These are phyloP conservation scores for Halictus quadricinctus DNA, from an alignment of 2,888 invertebrate species.

Conservation along the genomic window DNA sequence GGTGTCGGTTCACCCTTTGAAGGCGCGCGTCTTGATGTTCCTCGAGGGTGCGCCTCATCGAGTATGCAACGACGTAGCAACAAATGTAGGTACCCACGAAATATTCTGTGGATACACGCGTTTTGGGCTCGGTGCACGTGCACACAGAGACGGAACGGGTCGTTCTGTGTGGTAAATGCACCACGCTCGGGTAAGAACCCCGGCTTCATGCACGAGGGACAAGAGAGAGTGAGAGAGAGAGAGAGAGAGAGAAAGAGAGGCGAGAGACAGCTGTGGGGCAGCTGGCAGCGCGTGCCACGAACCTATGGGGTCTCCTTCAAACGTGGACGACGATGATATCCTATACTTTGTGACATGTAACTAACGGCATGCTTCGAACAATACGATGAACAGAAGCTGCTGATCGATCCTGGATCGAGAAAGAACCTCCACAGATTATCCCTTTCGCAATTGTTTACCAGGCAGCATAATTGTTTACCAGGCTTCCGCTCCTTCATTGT, in stretches of 20 bases:
- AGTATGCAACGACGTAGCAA: slow-evolving; percentile 44
- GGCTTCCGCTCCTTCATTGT: background rate
- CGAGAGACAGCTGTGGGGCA: slow-evolving; percentile 82
- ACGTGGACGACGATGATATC: slow-evolving; percentile 75
- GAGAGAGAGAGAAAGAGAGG: slow-evolving; percentile 55
- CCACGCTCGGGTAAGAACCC: slow-evolving; percentile 74
- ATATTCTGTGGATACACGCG: slow-evolving; percentile 44
- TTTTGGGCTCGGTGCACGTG: slow-evolving; percentile 47
- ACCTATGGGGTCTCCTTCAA: slow-evolving; percentile 81
- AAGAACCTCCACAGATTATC: slow-evolving; percentile 42
- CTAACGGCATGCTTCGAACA: slow-evolving; percentile 69
- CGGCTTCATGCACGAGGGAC: slow-evolving; percentile 62
- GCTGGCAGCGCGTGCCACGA: slow-evolving; percentile 82
- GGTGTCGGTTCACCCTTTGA: slow-evolving; percentile 24
- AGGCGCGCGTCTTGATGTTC: slow-evolving; percentile 22
- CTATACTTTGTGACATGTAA: slow-evolving; percentile 72
- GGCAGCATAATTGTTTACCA: no score
- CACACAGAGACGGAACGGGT: slow-evolving; percentile 56
- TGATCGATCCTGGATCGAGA: slow-evolving; percentile 43
- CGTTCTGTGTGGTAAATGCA: slow-evolving; percentile 74
- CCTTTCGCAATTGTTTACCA: slow-evolving; percentile 5
- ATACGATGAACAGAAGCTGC: slow-evolving; percentile 45
- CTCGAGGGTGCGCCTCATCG: slow-evolving; percentile 52
- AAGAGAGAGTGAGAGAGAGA: slow-evolving; percentile 44
- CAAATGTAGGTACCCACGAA: slow-evolving; percentile 38